These are phyloP conservation scores for Agonopterix arenella DNA, from an alignment of 2,888 invertebrate genomes.

Conservation along the genomic window DNA sequence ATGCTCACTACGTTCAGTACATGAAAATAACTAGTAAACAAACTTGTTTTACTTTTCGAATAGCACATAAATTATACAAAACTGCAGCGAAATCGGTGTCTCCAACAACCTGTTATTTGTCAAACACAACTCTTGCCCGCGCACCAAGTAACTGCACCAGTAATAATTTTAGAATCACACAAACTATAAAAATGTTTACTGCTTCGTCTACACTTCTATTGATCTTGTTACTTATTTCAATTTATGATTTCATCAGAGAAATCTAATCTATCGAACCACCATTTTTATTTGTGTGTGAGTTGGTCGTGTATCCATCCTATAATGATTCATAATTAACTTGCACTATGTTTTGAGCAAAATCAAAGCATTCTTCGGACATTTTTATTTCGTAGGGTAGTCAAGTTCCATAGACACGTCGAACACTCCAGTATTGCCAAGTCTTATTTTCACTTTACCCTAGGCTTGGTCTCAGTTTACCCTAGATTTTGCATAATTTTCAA, in stretches of 20 bases:
- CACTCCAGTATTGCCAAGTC: no score
- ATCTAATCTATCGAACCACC: slow-evolving; percentile 61
- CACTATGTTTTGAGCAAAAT: background rate
- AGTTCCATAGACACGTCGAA: no score
- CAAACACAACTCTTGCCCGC: slow-evolving; percentile 57
- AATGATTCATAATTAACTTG: slow-evolving; percentile 9
- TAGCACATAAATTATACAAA: slow-evolving; percentile 52
- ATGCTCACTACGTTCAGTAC: slow-evolving; percentile 12
- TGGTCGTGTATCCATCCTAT: slow-evolving; percentile 31
- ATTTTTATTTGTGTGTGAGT: slow-evolving; percentile 71
- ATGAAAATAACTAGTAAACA: slow-evolving; percentile 21
- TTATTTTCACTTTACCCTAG: no score
- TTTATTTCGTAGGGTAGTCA: no score
- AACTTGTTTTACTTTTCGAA: slow-evolving; percentile 37
- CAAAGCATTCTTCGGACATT: background rate
- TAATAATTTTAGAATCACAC: slow-evolving; percentile 28
- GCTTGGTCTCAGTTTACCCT: no score
- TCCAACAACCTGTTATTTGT: slow-evolving; percentile 75
- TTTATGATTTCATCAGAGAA: slow-evolving; percentile 51
- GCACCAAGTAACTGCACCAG: slow-evolving; percentile 56
- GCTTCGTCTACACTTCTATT: slow-evolving; percentile 26
- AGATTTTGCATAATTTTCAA: no score
- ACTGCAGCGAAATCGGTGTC: slow-evolving; percentile 67
- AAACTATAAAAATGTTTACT: slow-evolving; percentile 33
- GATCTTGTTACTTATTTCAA: slow-evolving; percentile 36